Evolutionary conservation across 2,888 invertebrate genomes (phyloP), one percentile per base, ranked within the genome.

Genomic region (Poecilobothrus nobilitatus): DNA sequence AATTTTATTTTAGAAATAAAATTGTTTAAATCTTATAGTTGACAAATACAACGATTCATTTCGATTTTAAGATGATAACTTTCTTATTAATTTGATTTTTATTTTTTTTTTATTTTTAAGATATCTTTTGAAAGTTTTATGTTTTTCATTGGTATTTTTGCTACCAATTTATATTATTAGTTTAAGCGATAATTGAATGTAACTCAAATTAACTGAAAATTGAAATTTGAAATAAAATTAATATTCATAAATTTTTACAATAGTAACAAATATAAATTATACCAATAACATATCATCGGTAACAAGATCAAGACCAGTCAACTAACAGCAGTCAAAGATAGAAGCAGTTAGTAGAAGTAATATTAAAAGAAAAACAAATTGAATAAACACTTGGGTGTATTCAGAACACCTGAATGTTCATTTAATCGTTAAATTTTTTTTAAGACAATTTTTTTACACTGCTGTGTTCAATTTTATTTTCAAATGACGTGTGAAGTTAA

Each of bases 141-240:
- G 12, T 41, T 53, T 53, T 53, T 53, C 3, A 18, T 53, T 53
- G 9, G 15, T 53, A 53, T 53, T 53, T 41, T 53, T 53, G 53
- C 53, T 53, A 53, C 53, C 53, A 53, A 53, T 53, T 53, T 53
- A 53, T 53, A 53, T 53, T 53, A 53, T 53, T 53, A 53, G 18
- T 5, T 53, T 53, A 53, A 53, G 15, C 53, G 41, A 41, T 41
- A 41, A 41, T 41, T 53, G 18, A 53, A 53, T 53, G 6, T 18
- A 53, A 53, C 53, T 53, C 15, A 53, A 53, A 53, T 53, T 53
- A 53, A 53, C 53, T 18, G 53, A 53, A 53, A 53, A 53, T 53
- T 53, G 53, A 53, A 53, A 53, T 53, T 53, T 53, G 53, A 53
- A 53, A 53, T 53, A 53, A 53, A 53, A 53, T 53, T 53, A 53